phyloP scores from a whole-genome alignment of 1,140 invertebrate genomes.

The Hylyphantes graminicola region DNA sequence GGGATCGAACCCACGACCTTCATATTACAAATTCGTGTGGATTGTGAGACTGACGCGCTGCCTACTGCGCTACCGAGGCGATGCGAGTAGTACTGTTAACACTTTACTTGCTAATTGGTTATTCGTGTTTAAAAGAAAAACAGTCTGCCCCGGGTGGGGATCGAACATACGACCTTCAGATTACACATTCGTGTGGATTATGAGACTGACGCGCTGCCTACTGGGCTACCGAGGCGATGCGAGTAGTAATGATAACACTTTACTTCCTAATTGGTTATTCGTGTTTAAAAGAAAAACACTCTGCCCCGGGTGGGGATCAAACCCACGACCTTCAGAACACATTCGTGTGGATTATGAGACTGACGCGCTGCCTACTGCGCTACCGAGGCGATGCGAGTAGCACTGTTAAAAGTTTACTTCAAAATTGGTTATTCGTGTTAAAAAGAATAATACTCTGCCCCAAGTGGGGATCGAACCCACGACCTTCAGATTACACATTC shows the following conservation, averaged over 20 bases:
- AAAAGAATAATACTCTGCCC: no score
- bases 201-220: slow-evolving; percentile 60
- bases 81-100: no score
- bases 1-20: slow-evolving; percentile 97
- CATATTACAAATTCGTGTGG: slow-evolving; percentile 76
- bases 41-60: slow-evolving; percentile 60
- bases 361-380: slow-evolving; percentile 60
- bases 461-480: slow-evolving; percentile 95
- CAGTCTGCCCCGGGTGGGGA: slow-evolving; percentile 90
- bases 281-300: no score
- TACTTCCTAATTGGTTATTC: no score
- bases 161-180: slow-evolving; percentile 97
- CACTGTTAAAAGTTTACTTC: no score
- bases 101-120: no score
- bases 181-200: slow-evolving; percentile 70
- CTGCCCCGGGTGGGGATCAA: no score
- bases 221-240: slow-evolving; percentile 53
- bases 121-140: no score
- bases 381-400: slow-evolving; percentile 38
- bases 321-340: no score
- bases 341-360: slow-evolving; percentile 47
- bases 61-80: slow-evolving; percentile 59
- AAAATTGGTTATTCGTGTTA: no score
- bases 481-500: slow-evolving; percentile 86
- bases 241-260: no score